Evolutionary conservation across 2,797 vertebrate species (phyloP).

Genomic region (Schizothorax lantsangensis): DNA sequence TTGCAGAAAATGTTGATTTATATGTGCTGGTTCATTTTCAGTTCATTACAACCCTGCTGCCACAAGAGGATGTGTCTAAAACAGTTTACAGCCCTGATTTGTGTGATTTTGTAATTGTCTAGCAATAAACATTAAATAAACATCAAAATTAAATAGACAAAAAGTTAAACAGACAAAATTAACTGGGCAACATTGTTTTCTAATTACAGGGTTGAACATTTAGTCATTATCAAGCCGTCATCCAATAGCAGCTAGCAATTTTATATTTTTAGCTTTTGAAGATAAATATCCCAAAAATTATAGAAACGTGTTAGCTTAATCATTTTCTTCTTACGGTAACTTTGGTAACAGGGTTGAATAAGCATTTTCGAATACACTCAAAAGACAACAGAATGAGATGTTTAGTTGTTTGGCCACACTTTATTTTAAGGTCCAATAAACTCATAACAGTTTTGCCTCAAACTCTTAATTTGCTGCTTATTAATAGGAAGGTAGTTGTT

Average conservation of each 20-base stretch:
- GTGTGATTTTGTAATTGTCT: neutral
- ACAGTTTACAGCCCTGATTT: neutral
- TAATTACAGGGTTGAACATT: neutral
- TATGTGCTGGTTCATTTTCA: neutral
- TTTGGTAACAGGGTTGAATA: constrained; percentile 2
- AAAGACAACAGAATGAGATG: neutral
- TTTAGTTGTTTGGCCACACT: neutral
- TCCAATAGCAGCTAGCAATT: neutral
- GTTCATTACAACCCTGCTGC: neutral
- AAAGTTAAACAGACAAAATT: neutral
- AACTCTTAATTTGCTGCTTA: neutral
- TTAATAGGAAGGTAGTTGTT: neutral
- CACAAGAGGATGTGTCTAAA: neutral
- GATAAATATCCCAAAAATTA: neutral
- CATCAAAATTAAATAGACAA: neutral
- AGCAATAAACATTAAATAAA: neutral
- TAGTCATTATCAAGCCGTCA: neutral
- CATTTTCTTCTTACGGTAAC: neutral
- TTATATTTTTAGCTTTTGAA: neutral
- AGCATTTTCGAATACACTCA: neutral
- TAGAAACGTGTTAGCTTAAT: neutral
- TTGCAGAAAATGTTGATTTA: neutral
- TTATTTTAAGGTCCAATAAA: no score
- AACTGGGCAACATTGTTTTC: neutral
- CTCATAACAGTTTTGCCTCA: neutral